A percentile compares a stretch with the other conserved stretches of the same genome.
phyloP scores from a whole-genome alignment of 1,140 invertebrate genomes.

The Drosophila kepulauana region DNA sequence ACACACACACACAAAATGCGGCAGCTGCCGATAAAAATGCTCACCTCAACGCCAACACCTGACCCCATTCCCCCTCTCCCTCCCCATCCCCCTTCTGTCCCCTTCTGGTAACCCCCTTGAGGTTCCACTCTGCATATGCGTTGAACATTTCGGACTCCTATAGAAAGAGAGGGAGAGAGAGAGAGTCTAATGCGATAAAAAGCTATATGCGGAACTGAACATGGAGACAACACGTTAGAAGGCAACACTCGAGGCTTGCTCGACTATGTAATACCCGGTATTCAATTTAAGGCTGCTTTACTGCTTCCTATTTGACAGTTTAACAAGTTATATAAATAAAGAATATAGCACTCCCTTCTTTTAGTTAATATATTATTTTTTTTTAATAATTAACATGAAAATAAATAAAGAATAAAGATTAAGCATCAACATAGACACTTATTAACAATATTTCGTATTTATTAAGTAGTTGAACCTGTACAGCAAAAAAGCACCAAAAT shows the following conservation, averaged over 20 bases:
- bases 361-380: no score
- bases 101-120: neutral
- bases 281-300: no score
- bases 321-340: no score
- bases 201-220: slow-evolving; percentile 41
- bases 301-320: no score
- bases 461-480: no score
- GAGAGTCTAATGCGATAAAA: slow-evolving; percentile 55
- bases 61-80: neutral
- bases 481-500: neutral
- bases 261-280: no score
- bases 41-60: slow-evolving; percentile 45
- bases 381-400: no score
- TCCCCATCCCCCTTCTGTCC: neutral
- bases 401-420: no score
- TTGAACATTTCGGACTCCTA: slow-evolving; percentile 30
- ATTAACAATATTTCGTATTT: no score
- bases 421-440: no score
- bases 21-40: slow-evolving; percentile 72
- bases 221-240: slow-evolving; percentile 10
- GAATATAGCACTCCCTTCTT: no score
- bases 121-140: slow-evolving; percentile 67
- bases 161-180: neutral
- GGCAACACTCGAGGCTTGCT: no score
- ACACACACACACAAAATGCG: slow-evolving; percentile 56